phyloP scores from a whole-genome alignment of 30 jellyfish, hydroid and myxozoan genomes.

The Catostylus mosaicus region DNA sequence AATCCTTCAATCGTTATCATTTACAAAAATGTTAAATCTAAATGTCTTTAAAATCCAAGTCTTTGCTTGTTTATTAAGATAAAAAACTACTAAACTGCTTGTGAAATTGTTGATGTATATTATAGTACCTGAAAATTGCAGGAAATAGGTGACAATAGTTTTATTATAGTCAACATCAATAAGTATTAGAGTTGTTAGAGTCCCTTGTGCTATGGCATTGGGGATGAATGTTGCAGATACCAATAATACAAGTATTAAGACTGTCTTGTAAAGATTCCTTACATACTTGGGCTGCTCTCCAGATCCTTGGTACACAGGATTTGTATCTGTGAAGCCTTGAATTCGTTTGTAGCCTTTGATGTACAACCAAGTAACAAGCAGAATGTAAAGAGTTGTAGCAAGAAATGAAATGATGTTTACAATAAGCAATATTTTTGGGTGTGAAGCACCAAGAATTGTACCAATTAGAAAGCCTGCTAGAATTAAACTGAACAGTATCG shows the following conservation, averaged over 20 bases:
- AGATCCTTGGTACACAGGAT: constrained; percentile 7
- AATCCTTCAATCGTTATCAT: too few relatives aligned
- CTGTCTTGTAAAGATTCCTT: constrained; percentile 5
- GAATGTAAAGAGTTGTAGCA: background rate
- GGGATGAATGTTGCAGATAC: background rate
- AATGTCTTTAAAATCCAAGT: background rate
- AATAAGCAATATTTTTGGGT: background rate
- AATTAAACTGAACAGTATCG: background rate
- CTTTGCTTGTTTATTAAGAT: background rate
- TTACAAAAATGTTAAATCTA: too few relatives aligned
- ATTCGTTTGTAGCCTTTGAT: constrained; percentile 10
- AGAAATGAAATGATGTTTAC: background rate
- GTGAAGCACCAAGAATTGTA: background rate
- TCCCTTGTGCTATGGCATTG: background rate
- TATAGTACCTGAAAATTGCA: too few relatives aligned
- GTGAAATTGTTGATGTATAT: background rate
- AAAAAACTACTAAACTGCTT: background rate
- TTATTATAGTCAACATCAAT: background rate
- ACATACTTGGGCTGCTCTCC: constrained; percentile 15
- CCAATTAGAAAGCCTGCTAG: background rate
- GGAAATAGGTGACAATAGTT: background rate
- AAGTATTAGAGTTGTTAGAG: background rate
- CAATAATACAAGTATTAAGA: background rate
- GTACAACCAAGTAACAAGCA: background rate
- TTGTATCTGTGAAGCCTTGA: background rate